These are phyloP conservation scores for Eclectus roratus DNA, from an alignment of 2,113 vertebrate species.

Conservation along the genomic window DNA sequence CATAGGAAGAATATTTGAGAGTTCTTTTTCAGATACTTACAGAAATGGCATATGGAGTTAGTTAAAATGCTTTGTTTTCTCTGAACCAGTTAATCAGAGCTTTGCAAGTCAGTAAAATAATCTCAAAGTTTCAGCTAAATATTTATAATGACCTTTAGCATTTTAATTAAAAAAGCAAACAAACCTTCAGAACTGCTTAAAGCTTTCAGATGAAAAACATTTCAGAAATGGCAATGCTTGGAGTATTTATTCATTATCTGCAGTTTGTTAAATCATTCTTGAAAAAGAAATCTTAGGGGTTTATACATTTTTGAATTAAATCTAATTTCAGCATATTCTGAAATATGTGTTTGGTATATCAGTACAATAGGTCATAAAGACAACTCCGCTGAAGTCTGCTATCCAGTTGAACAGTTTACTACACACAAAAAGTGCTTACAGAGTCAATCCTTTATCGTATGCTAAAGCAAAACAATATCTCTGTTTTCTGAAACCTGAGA, in stretches of 20 bases:
- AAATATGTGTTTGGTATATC: background rate
- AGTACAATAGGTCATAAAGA: conserved; percentile 18
- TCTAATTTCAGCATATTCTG: background rate
- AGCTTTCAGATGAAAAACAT: background rate
- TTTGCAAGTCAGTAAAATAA: background rate
- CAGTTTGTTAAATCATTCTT: background rate
- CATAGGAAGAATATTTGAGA: background rate
- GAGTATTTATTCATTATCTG: background rate
- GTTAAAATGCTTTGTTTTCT: background rate
- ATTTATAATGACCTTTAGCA: background rate
- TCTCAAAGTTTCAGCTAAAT: background rate
- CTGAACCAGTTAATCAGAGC: background rate
- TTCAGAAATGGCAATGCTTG: background rate
- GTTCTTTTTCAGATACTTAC: background rate
- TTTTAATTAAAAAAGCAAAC: background rate
- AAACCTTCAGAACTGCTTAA: background rate
- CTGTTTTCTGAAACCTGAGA: conserved; percentile 31
- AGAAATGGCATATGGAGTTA: background rate
- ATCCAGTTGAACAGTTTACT: conserved; percentile 10
- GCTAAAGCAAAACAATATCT: conserved; percentile 32
- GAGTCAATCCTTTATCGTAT: background rate
- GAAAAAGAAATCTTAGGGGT: background rate
- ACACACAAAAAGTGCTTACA: conserved; percentile 7
- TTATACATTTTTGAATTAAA: background rate
- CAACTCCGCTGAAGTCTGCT: conserved; percentile 12